Base-by-base conservation (phyloP, 2,888 invertebrate species). In the Caenorhabditis sp. region DNA sequence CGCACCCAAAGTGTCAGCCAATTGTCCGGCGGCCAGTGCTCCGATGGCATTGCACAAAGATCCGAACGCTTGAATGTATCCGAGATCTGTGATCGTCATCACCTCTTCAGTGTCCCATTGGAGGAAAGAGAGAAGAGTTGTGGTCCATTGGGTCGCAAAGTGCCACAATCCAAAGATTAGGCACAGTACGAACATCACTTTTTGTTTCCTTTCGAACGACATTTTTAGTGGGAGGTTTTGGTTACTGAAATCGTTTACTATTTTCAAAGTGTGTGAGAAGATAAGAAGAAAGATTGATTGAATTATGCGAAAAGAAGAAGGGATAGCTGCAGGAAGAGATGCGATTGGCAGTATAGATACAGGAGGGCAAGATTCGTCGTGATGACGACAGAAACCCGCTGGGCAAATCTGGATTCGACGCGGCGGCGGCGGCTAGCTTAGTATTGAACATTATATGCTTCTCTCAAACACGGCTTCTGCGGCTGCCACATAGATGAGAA, bases 1-100 rank as follows among this genome's bases (percentile, higher is more conserved):
- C 9, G 87, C 85, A 1, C 89, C 89, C 24, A 82, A 78, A 0
- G 81, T 79, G 73, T 89, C 89, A 17, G 88, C 86, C 45, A 88
- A 77, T 82, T 88, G 87, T 30, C 89, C 89, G 17, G 86, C 80
- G n/a, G 82, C 75, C 45, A 89, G 73, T 1, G 89, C 86, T 46
- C 89, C 89, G 22, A 87, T 32, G 7, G 87, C 88, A 70, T 89
- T 89, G 70, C 85, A 85, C 20, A 89, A 66, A 15, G 86, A 85
- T 24, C 89, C 89, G 77, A 89, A 88, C 5, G 89, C 85, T 62
- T 89, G 89, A 43, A 88, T 86, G 73, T 89, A 88, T 37, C 87
- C 84, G 30, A 89, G 71, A 70, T 89, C 87, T 13, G 88, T 83
- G 63, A 89, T 88, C 37, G 85, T 85, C 81, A 89, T 83, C 27